Conservation (phyloP, 2,888 invertebrate genomes). For the Suillia variegata region DNA sequence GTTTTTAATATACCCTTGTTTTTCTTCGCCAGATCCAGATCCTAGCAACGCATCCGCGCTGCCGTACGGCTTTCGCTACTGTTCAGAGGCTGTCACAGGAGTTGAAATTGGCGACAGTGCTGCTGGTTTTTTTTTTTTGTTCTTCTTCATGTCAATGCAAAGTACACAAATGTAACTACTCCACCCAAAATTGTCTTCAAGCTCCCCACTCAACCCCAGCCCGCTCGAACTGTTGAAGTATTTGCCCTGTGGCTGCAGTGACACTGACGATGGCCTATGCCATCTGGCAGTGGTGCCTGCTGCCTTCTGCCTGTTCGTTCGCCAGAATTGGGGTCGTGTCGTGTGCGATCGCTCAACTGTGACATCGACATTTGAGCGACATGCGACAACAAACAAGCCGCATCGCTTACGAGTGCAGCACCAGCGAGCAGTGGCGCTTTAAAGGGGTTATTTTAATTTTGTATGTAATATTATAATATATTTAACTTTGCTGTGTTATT, state of each 20-base stretch:
- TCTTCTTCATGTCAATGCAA: conserved; percentile 22
- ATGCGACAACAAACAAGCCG: conserved; percentile 3
- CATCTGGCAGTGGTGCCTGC: conserved; percentile 10
- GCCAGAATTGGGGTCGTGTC: conserved; percentile 28
- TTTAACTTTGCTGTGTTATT: too few species aligned
- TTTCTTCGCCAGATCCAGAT: too few species aligned
- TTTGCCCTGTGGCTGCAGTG: conserved; percentile 6
- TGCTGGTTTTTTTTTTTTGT: neutral
- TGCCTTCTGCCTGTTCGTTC: conserved; percentile 9
- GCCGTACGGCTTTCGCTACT: too few species aligned
- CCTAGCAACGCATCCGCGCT: too few species aligned
- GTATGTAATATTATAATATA: too few species aligned
- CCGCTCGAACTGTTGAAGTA: too few species aligned
- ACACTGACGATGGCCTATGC: conserved; percentile 5
- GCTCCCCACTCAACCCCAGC: conserved; percentile 11
- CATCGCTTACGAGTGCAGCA: neutral
- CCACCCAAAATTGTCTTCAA: neutral
- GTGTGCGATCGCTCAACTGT: conserved; percentile 33
- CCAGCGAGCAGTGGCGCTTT: neutral
- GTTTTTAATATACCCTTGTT: too few species aligned
- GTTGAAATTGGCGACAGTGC: conserved; percentile 28
- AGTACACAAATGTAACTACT: conserved; percentile 13
- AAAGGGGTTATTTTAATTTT: too few species aligned
- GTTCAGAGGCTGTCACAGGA: conserved; percentile 27
- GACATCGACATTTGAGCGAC: conserved; percentile 32